These are phyloP conservation scores for Zeus faber DNA, from an alignment of 2,113 vertebrate genomes.

Conservation along the genomic window DNA sequence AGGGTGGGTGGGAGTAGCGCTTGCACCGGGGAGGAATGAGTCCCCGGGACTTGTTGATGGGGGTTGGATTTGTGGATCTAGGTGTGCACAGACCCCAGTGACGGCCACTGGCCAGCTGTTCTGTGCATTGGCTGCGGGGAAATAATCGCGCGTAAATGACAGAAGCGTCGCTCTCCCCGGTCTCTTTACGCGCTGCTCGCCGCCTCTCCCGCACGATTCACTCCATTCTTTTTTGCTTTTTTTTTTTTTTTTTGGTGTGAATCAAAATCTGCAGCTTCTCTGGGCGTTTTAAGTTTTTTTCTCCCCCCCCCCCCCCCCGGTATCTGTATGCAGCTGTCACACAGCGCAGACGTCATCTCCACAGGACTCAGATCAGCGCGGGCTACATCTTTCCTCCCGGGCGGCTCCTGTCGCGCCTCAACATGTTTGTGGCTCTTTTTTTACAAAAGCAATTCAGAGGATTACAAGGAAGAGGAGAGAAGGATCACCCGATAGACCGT, in stretches of 20 bases:
- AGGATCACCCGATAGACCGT: too few species aligned
- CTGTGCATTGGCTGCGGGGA: conserved; percentile 27
- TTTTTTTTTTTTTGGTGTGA: too few species aligned
- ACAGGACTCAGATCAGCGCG: conserved; percentile 46
- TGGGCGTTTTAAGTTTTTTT: conserved; percentile 51
- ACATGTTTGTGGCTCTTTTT: conserved; percentile 18
- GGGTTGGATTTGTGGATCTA: conserved; percentile 48
- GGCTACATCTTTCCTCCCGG: conserved; percentile 21
- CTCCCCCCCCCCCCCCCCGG: too few species aligned
- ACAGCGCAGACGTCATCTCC: conserved; percentile 60
- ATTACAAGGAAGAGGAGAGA: conserved; percentile 23
- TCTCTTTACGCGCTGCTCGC: conserved; percentile 27
- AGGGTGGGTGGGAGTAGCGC: conserved; percentile 31
- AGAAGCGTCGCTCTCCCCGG: conserved; percentile 4
- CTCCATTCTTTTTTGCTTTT: too few species aligned
- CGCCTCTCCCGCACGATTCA: conserved; percentile 7
- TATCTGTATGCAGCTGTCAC: conserved; percentile 62
- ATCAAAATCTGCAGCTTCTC: conserved; percentile 6
- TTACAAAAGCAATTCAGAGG: conserved; percentile 18
- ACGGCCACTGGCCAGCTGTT: conserved; percentile 16
- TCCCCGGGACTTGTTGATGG: conserved; percentile 74
- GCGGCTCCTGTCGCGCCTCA: conserved; percentile 15
- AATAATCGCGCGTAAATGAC: conserved; percentile 7
- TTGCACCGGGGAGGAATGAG: conserved; percentile 33
- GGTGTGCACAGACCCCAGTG: conserved; percentile 27